Conservation (phyloP, 35 echinoderm and acorn worm genomes). For the Holothuria glaberrima region DNA sequence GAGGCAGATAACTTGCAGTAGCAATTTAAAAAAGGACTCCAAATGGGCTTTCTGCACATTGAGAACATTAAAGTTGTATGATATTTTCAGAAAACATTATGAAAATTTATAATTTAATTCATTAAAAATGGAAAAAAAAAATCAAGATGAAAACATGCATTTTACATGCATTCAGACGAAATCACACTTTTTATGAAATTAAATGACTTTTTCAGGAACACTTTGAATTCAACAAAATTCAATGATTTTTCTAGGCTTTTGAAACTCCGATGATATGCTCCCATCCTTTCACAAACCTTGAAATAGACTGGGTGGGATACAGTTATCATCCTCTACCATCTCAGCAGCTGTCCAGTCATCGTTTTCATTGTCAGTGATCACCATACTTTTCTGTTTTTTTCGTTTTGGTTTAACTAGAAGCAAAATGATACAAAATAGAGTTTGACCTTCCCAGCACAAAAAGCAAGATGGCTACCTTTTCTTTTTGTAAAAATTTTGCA, state of each 20-base stretch:
- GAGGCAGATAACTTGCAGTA: too few relatives aligned
- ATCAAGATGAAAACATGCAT: too few relatives aligned
- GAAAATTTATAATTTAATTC: too few relatives aligned
- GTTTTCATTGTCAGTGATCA: conserved; percentile 49
- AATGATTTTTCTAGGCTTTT: neutral
- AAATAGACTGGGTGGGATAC: conserved; percentile 9
- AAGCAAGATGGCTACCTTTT: too few relatives aligned
- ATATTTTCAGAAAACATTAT: too few relatives aligned
- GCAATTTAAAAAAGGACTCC: too few relatives aligned
- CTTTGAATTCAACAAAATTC: too few relatives aligned
- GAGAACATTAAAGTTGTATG: too few relatives aligned
- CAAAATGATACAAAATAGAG: neutral
- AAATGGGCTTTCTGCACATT: too few relatives aligned
- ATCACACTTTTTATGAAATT: neutral
- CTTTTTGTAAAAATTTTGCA: too few relatives aligned
- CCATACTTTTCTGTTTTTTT: neutral
- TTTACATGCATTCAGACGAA: neutral
- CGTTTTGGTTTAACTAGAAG: neutral
- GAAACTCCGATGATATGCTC: neutral
- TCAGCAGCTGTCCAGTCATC: conserved; percentile 20
- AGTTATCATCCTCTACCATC: conserved; percentile 17
- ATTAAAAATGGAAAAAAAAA: neutral
- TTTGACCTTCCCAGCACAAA: too few relatives aligned
- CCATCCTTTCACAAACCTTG: neutral
- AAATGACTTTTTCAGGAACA: neutral